These are phyloP conservation scores for Cenopis cana DNA, from an alignment of 2,888 invertebrate species.

Conservation along the genomic window DNA sequence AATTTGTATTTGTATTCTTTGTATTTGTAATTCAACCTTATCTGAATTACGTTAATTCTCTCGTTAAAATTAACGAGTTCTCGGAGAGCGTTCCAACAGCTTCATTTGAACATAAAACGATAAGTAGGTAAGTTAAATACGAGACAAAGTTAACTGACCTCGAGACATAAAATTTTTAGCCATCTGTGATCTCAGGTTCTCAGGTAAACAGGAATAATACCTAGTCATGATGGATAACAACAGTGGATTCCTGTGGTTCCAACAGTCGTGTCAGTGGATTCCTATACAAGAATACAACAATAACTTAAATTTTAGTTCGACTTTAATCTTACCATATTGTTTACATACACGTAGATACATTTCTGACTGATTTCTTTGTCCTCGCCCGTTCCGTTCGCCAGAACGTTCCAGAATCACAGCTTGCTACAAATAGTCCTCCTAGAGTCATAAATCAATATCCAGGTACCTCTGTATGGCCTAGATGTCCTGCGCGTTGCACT, in stretches of 20 bases:
- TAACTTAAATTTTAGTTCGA: no score
- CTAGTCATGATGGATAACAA: no score
- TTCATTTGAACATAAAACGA: neutral
- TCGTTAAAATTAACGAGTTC: constrained; percentile 16
- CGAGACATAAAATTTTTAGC: neutral
- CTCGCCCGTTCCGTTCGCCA: neutral
- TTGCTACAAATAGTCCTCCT: constrained; percentile 13
- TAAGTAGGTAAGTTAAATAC: neutral
- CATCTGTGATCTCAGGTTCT: no score
- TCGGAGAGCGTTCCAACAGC: neutral
- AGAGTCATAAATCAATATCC: constrained; percentile 37
- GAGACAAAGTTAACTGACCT: neutral
- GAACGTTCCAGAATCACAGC: constrained; percentile 4
- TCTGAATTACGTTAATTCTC: neutral
- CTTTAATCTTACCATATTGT: no score
- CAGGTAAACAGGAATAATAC: no score
- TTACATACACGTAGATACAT: no score
- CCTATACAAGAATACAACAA: no score
- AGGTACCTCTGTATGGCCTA: constrained; percentile 1
- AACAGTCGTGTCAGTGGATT: no score
- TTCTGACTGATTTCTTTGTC: neutral
- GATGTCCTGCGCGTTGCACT: constrained; percentile 29
- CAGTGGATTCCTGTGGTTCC: no score
- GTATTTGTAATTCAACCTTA: no score
- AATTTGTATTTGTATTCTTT: no score